Evolutionary conservation across 2,113 vertebrate species (phyloP).

Genomic region (Bombycilla garrulus): DNA sequence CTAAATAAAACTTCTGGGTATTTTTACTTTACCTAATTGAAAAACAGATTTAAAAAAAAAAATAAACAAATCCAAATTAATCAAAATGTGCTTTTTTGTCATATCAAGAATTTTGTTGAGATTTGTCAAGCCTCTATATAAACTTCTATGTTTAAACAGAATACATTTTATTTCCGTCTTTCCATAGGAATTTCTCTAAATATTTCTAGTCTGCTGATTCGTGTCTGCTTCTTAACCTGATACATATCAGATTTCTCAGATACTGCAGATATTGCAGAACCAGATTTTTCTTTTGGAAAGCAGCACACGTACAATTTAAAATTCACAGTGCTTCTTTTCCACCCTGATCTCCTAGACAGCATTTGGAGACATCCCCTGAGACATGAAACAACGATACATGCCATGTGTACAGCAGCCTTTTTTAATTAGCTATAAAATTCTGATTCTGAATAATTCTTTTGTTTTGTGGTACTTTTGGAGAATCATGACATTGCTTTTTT

Average conservation of each 20-base stretch:
- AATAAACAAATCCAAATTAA: background rate
- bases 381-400: background rate
- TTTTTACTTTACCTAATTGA: background rate
- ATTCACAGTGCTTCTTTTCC: background rate
- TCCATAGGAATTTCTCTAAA: background rate
- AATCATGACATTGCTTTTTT: background rate
- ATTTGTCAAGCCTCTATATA: background rate
- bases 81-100: background rate
- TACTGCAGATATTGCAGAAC: background rate
- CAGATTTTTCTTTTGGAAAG: background rate
- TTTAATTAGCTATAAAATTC: background rate
- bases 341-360: background rate
- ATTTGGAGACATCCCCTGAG: background rate
- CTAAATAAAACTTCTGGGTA: background rate
- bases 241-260: background rate
- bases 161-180: background rate
- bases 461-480: background rate
- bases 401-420: background rate
- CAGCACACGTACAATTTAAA: background rate
- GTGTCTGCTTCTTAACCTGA: background rate
- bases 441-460: background rate
- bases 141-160: background rate
- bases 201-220: background rate
- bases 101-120: background rate
- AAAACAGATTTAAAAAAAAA: background rate